Base-by-base conservation (phyloP, 2,113 vertebrate species). In the Verasper variegatus region DNA sequence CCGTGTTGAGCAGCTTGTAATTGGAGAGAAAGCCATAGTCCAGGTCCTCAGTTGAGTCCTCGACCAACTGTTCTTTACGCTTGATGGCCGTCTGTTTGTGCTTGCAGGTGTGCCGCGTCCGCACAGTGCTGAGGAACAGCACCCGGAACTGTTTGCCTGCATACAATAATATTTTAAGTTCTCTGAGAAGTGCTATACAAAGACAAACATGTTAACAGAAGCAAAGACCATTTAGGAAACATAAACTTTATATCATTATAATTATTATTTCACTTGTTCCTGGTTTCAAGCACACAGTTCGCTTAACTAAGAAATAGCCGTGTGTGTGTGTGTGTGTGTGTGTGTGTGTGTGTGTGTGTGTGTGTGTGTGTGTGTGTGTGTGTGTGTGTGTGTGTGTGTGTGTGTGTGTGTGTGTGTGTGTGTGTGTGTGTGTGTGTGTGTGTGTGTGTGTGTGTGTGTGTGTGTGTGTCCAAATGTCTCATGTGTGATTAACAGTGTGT, bases 11-110 rank as follows among this genome's bases (percentile, higher is more conserved):
- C 75, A 99, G 97, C 88, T 99, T 99, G 93, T 98, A 99, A 93
- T 99, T 99, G 69, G 98, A 99, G 66, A 99, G 93, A 92, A 99
- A 99, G 78, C 98, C 98, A 24, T 99, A 99, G 94, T 99, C 98
- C 68, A 99, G 95, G 77, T 99, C 98, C 75, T 99, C 97, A 0
- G 97, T 98, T 3, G 98, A 99, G 91, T 99, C 98, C 93, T 99
- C 97, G 84, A 98, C 94, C 51, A 99, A 94, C 89, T 99, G 98
- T 68, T 99, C 98, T 92, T 99, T 99, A 76, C 97, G 95, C 92
- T 98, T 99, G 90, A 99, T 99, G 73, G 98, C 97, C 0, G 97
- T 98, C 94, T 99, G 97, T 90, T 98, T 99, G 89, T 98, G 98
- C 93, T 99, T 99, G 94, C 98, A 99, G 0, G 98, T 99, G 83